Percentiles rank a stretch among this genome's conserved stretches.
These are phyloP conservation scores for Picus viridis DNA, from an alignment of 2,797 vertebrate genomes.

Conservation along the genomic window DNA sequence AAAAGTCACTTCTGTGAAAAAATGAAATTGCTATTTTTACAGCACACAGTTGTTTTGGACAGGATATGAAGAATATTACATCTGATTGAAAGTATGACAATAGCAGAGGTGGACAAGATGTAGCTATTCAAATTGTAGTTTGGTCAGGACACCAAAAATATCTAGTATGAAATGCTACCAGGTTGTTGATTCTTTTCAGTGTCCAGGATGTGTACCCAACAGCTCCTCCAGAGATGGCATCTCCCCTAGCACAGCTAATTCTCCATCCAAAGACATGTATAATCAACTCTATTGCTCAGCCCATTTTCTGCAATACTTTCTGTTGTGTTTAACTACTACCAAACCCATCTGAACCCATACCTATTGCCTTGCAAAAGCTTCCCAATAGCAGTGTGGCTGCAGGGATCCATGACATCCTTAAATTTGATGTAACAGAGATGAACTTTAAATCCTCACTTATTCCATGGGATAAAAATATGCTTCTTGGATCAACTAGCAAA, in stretches of 20 bases:
- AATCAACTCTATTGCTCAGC: neutral
- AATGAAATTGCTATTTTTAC: slow-evolving; percentile 50
- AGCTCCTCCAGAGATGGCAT: neutral
- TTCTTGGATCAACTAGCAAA: neutral
- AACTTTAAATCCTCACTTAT: neutral
- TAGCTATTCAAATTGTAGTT: slow-evolving; percentile 45
- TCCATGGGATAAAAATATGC: neutral
- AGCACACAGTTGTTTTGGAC: slow-evolving; percentile 26
- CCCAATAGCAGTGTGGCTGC: neutral
- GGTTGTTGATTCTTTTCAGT: neutral
- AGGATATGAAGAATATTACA: slow-evolving; percentile 40
- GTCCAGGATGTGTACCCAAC: neutral
- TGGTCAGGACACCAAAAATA: slow-evolving; percentile 43
- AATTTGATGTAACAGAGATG: fast-evolving
- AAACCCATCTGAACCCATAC: neutral
- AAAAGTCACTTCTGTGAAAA: slow-evolving; percentile 10
- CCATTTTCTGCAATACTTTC: neutral
- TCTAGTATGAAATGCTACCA: neutral
- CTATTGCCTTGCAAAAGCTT: neutral
- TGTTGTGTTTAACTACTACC: neutral
- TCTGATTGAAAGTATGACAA: slow-evolving; percentile 43
- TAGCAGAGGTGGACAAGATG: slow-evolving; percentile 49
- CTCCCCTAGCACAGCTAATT: neutral
- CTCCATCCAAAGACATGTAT: neutral
- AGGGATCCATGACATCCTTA: neutral